Evolutionary conservation across 1,140 invertebrate genomes (phyloP), one percentile per base, ranked within the genome.

Genomic region (Maniola jurtina): DNA sequence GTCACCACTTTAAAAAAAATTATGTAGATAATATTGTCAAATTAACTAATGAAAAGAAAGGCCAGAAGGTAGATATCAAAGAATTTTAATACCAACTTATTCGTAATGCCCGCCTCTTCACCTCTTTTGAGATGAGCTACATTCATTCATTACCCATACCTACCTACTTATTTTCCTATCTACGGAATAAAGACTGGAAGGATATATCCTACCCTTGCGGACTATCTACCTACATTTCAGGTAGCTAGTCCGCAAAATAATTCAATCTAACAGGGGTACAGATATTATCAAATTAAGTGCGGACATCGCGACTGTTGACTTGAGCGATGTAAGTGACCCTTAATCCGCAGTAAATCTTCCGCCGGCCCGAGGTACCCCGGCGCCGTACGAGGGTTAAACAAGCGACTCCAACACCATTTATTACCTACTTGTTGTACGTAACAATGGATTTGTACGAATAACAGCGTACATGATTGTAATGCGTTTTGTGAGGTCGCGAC

Each of bases 261-360:
- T 81, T 86, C 80, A 83, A 86, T 86, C 70, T 72, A 70, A 71
- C 71, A 68, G 62, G 64, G 72, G 61, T 68, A 68, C 14, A 73
- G 81, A 84, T 81, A 84, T 77, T 79, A 84, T 81, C 80, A 86
- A 88, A 86, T 86, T 80, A 85, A 84, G 78, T 84, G 75, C 79
- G 79, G 79, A 86, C 80, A 83, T 74, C 75, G 74, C 77, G 80
- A 85, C 82, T 86, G 77, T 81, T 84, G 84, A 81, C 83, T 84
- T 81, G 81, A 82, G 76, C 84, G 79, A 84, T 86, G 86, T 84
- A 87, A 85, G 84, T 90, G 88, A 88, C 88, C 86, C 86, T 81
- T 85, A 90, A 88, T 87, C 86, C 88, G 84, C 81, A 79, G 86
- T 90, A 88, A 90, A 90, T 90, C 88, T 88, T 90, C 76, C 68